phyloP scores from a whole-genome alignment of 1,140 invertebrate genomes.

The Physella acuta region DNA sequence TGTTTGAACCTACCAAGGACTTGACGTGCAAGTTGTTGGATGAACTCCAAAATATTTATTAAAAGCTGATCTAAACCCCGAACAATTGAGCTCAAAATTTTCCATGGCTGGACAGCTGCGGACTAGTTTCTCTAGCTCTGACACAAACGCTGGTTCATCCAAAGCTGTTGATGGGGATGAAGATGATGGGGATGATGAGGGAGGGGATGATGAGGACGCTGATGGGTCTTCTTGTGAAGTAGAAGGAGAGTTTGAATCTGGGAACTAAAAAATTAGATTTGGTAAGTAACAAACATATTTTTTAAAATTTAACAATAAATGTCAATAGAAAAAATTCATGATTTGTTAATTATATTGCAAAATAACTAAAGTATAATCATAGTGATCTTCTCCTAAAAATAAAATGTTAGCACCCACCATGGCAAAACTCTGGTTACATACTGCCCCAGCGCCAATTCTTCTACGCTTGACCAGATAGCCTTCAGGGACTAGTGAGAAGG shows the following conservation, averaged over 20 bases:
- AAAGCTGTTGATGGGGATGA: constrained; percentile 5
- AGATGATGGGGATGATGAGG: constrained; percentile 13
- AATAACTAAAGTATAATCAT: too few species aligned
- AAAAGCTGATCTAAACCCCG: constrained; percentile 29
- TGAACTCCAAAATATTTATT: constrained; percentile 29
- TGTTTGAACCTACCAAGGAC: constrained; percentile 32
- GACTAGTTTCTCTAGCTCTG: constrained; percentile 22
- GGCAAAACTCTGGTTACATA: constrained; percentile 19
- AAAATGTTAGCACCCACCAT: constrained; percentile 7
- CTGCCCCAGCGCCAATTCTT: constrained; percentile 16
- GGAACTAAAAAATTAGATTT: constrained; percentile 7
- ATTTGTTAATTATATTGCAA: too few species aligned
- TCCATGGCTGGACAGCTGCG: constrained; percentile 30
- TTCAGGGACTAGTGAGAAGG: constrained; percentile 23
- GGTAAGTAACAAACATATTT: neutral
- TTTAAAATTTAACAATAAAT: too few species aligned
- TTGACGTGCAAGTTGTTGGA: constrained; percentile 22
- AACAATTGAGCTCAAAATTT: constrained; percentile 33
- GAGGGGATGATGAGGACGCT: constrained; percentile 18
- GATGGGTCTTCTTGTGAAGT: constrained; percentile 21
- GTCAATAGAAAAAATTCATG: too few species aligned
- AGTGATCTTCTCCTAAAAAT: too few species aligned
- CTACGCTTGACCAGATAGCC: constrained; percentile 20
- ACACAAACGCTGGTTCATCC: constrained; percentile 23
- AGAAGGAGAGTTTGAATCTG: constrained; percentile 18